phyloP scores from a whole-genome alignment of 2,888 invertebrate genomes.

The Sialis fuliginosa region DNA sequence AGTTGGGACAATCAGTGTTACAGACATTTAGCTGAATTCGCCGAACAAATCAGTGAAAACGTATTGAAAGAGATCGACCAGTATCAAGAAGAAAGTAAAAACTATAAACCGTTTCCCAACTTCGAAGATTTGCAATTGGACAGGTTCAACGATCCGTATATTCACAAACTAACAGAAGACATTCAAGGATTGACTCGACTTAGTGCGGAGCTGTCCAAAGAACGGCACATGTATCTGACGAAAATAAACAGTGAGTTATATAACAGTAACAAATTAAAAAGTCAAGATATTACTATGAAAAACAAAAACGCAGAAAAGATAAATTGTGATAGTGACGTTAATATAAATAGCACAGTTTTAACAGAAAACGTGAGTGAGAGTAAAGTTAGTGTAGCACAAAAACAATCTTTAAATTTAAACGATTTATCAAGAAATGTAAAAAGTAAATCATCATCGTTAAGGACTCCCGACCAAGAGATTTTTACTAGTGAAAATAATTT shows the following conservation, averaged over 20 bases:
- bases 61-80: slow-evolving; percentile 58
- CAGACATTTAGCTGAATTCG: slow-evolving; percentile 59
- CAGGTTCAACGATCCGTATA: slow-evolving; percentile 40
- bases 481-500: slow-evolving; percentile 6
- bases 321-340: slow-evolving; percentile 26
- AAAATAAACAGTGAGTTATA: slow-evolving; percentile 27
- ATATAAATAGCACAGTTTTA: slow-evolving; percentile 30
- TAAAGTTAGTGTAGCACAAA: not conserved
- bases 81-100: slow-evolving; percentile 30
- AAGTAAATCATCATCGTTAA: not conserved
- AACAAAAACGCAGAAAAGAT: too few species aligned
- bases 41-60: slow-evolving; percentile 67
- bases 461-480: not conserved
- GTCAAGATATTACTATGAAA: slow-evolving; percentile 19
- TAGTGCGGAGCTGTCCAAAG: slow-evolving; percentile 37
- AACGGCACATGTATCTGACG: slow-evolving; percentile 33
- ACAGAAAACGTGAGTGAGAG: slow-evolving; percentile 13
- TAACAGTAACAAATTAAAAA: slow-evolving; percentile 33
- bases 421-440: not conserved
- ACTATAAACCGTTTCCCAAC: slow-evolving; percentile 25
- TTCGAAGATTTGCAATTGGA: slow-evolving; percentile 19
- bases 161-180: slow-evolving; percentile 38
- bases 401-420: not conserved
- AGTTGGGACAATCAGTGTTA: slow-evolving; percentile 45
- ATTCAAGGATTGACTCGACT: slow-evolving; percentile 36